Conservation (phyloP, 1,140 invertebrate species). For the Drosophila auraria region DNA sequence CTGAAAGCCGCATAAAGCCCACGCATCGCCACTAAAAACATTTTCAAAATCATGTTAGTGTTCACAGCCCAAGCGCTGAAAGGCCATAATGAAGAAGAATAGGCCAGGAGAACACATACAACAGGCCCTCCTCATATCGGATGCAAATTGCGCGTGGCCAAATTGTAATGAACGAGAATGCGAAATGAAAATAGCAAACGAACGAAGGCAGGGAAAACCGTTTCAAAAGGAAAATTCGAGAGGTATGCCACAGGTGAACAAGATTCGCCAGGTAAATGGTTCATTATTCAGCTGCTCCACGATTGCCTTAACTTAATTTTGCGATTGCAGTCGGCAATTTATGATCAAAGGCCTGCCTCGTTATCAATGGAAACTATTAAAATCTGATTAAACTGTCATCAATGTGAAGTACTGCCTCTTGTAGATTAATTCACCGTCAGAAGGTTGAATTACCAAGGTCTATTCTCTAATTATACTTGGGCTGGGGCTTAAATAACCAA, state of each 20-base stretch:
- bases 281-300: neutral
- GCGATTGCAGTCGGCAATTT: slow-evolving; percentile 19
- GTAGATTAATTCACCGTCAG: slow-evolving; percentile 14
- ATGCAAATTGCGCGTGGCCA: slow-evolving; percentile 68
- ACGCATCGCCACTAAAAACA: slow-evolving; percentile 58
- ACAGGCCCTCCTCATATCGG: slow-evolving; percentile 24
- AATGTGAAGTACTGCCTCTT: slow-evolving; percentile 9
- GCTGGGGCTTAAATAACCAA: slow-evolving; percentile 3
- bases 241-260: slow-evolving; percentile 5
- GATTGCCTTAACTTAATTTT: neutral
- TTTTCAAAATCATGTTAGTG: slow-evolving; percentile 44
- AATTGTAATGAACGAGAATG: slow-evolving; percentile 49
- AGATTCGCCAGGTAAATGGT: slow-evolving; percentile 1
- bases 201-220: neutral
- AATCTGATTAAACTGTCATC: slow-evolving; percentile 23
- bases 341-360: neutral
- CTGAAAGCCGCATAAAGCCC: slow-evolving; percentile 25
- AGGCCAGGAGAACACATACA: slow-evolving; percentile 1
- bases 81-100: slow-evolving; percentile 30
- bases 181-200: slow-evolving; percentile 24
- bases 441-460: neutral
- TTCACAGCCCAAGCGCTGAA: slow-evolving; percentile 12
- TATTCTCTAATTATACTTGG: slow-evolving; percentile 15
- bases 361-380: slow-evolving; percentile 22
- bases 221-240: slow-evolving; percentile 6